phyloP scores from a whole-genome alignment of 2,113 vertebrate species.

The Pogonocichla stellata region DNA sequence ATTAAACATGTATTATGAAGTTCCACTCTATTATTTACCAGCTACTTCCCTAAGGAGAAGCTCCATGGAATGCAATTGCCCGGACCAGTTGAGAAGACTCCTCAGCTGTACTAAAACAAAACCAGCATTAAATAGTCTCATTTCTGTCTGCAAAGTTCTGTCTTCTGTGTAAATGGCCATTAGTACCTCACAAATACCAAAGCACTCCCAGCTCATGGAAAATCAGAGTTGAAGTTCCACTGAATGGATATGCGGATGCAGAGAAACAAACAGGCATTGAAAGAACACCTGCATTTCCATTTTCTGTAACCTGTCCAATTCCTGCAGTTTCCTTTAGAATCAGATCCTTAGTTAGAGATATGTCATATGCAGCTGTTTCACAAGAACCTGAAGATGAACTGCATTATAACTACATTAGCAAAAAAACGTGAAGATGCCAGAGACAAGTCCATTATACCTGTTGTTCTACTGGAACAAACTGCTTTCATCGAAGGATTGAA shows the following conservation, averaged over 20 bases:
- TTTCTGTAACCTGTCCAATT: background rate
- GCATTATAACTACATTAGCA: background rate
- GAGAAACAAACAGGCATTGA: background rate
- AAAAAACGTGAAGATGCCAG: background rate
- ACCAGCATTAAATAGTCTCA: background rate
- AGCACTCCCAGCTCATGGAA: background rate
- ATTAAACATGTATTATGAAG: background rate
- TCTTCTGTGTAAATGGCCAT: background rate
- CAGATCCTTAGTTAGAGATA: background rate
- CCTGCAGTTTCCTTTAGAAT: background rate
- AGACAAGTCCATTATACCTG: background rate
- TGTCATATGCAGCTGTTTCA: background rate
- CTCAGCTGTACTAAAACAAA: background rate
- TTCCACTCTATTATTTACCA: background rate
- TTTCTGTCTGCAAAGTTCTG: background rate
- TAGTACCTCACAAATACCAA: background rate
- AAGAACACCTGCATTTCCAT: background rate
- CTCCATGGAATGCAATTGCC: background rate
- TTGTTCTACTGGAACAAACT: background rate
- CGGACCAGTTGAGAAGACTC: background rate
- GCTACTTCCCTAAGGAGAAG: background rate
- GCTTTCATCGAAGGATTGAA: background rate
- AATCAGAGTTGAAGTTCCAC: background rate
- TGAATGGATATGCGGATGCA: background rate
- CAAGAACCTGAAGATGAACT: background rate